These are phyloP conservation scores for Acanthornis magna DNA, from an alignment of 2,797 vertebrate species.

Conservation along the genomic window DNA sequence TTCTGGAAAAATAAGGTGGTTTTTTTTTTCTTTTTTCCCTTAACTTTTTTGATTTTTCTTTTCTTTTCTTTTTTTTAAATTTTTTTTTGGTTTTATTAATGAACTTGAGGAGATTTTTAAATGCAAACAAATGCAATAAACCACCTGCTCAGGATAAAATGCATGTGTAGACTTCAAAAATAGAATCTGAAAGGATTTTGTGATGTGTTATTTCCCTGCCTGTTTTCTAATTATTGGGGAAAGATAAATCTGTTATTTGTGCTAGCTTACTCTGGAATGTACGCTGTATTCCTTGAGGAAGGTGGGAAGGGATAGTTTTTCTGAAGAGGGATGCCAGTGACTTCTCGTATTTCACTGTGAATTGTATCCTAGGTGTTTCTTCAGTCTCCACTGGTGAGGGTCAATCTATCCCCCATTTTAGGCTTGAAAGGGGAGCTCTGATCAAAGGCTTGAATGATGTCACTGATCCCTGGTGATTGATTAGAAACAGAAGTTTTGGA, in stretches of 20 bases:
- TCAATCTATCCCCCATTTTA: slow-evolving; percentile 72
- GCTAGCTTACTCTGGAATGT: slow-evolving; percentile 68
- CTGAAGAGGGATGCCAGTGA: slow-evolving; percentile 65
- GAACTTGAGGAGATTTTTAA: not conserved
- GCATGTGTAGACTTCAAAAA: not conserved
- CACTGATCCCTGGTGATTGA: slow-evolving; percentile 93
- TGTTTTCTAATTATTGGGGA: slow-evolving; percentile 12
- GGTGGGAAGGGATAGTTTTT: slow-evolving; percentile 59
- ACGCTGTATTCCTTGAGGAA: slow-evolving; percentile 44
- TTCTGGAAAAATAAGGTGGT: not conserved
- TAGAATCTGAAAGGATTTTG: not conserved
- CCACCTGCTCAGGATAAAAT: not conserved
- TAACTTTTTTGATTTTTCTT: not conserved
- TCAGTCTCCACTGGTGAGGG: slow-evolving; percentile 51
- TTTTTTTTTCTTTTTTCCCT: not conserved
- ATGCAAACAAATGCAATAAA: not conserved
- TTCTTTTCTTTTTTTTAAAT: not conserved
- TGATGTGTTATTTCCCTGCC: not conserved
- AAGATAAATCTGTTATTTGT: slow-evolving; percentile 59
- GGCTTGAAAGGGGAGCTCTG: slow-evolving; percentile 87
- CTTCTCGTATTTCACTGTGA: slow-evolving; percentile 77
- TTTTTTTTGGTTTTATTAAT: no score
- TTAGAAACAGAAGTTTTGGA: slow-evolving; percentile 88
- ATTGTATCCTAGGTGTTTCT: slow-evolving; percentile 75
- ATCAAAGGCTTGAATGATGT: slow-evolving; percentile 90